Evolutionary conservation across 2,888 invertebrate species (phyloP), one percentile per base, ranked within the genome.

Genomic region (Nomada goodeniana): DNA sequence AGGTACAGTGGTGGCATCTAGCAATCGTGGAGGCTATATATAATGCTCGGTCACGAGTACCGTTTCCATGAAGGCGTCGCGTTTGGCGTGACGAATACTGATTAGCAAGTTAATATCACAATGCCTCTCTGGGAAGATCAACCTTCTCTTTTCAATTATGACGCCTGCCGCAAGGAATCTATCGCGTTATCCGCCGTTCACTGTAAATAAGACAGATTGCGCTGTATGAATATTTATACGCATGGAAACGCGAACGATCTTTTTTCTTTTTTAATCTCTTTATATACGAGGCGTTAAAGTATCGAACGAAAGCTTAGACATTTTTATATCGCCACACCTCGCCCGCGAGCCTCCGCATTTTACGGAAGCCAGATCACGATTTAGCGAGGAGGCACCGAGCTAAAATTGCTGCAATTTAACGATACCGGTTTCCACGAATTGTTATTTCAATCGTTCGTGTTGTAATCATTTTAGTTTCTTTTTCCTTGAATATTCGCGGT

Each of bases 31-130:
- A 23, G 10, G 36, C 42, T 60, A 52, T 36, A 59, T 60, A 74
- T 42, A 42, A 61, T 69, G 69, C 36, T 53, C 36, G 29, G 52
- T 73, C 65, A 73, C 47, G 26, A n/a, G 26, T 44, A 59, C 29
- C n/a, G 52, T 77, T 77, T 77, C 77, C 55, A 74, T 50, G 77
- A 77, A 77, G 60, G 74, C 53, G 23, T 74, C 13, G 53, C 23
- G 52, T 61, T 67, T 74, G 20, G 74, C 75, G 75, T 67, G 53
- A 77, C 75, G 75, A 74, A 61, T 74, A 61, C 77, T 55, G 67
- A 74, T 77, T 77, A 74, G 53, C 50, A 15, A 63, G 50, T 53
- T 55, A 67, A 74, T 65, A 73, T 60, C 75, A 36, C 63, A 15
- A 26, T 26, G 71, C 64, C 50, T 18, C 36, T 63, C 55, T 23